phyloP scores from a whole-genome alignment of 2,113 vertebrate species.

The Sylvia atricapilla region DNA sequence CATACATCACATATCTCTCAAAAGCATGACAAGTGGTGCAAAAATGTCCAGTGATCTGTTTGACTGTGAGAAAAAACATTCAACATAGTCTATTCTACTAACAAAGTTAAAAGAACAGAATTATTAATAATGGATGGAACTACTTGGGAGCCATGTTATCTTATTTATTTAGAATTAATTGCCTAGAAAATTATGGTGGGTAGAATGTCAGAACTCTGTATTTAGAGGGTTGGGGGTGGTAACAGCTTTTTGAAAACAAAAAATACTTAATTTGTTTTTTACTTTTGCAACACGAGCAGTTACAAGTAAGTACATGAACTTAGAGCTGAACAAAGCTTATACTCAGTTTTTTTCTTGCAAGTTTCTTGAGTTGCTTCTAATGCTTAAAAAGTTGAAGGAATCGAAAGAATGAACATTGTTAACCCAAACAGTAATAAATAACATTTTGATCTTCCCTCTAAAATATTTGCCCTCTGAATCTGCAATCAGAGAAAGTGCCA shows the following conservation, averaged over 20 bases:
- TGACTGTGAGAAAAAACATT: not conserved
- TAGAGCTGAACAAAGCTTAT: not conserved
- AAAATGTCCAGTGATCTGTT: not conserved
- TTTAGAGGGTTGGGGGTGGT: rapidly evolving
- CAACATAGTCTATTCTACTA: not conserved
- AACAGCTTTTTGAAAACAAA: not conserved
- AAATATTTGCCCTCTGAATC: not conserved
- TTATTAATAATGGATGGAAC: not conserved
- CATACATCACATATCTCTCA: not conserved
- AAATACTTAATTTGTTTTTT: not conserved
- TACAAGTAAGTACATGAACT: not conserved
- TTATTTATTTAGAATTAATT: not conserved
- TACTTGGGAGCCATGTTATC: not conserved
- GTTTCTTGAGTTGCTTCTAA: not conserved
- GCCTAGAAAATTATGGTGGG: not conserved
- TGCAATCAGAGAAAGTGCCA: not conserved
- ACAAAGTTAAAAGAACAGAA: not conserved
- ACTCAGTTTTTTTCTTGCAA: not conserved
- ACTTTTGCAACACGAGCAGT: not conserved
- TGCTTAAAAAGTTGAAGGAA: not conserved
- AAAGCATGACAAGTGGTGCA: not conserved
- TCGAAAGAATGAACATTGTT: not conserved
- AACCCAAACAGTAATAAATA: not conserved
- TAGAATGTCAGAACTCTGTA: not conserved
- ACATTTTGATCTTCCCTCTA: not conserved